Percentiles rank a stretch among this genome's conserved stretches.
phyloP scores from a whole-genome alignment of 2,113 vertebrate genomes.

The Rhipidura dahli region DNA sequence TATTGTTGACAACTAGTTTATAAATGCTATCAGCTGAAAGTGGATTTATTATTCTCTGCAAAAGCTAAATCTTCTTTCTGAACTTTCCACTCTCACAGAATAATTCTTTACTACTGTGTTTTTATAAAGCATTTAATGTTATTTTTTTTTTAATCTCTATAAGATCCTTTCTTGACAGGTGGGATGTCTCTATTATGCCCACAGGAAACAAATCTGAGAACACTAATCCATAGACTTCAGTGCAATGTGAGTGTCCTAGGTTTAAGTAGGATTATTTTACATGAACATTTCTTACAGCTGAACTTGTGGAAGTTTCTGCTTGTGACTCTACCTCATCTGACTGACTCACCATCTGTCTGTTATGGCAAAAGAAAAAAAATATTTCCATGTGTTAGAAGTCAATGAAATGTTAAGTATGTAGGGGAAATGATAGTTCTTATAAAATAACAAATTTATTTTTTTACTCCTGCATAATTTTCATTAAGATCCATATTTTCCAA shows the following conservation, averaged over 20 bases:
- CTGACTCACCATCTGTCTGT: background rate
- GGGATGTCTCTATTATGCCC: background rate
- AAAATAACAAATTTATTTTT: background rate
- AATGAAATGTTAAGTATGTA: background rate
- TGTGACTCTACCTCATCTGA: background rate
- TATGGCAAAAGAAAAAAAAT: background rate
- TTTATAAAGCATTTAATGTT: background rate
- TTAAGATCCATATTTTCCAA: background rate
- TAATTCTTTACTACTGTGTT: background rate
- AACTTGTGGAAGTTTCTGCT: background rate
- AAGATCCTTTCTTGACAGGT: background rate
- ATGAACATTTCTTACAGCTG: background rate
- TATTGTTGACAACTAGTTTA: background rate
- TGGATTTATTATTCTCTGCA: background rate
- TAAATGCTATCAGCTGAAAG: background rate
- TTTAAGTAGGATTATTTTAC: background rate
- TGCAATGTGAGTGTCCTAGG: background rate
- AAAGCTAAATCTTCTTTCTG: background rate
- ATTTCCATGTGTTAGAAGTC: background rate
- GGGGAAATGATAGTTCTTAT: background rate
- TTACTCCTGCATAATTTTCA: background rate
- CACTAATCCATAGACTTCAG: background rate
- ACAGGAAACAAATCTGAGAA: background rate
- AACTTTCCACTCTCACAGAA: background rate
- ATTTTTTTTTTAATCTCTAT: background rate